Evolutionary conservation across 2,888 invertebrate species (phyloP), one percentile per base, ranked within the genome.

Genomic region (Coleophora deauratella): DNA sequence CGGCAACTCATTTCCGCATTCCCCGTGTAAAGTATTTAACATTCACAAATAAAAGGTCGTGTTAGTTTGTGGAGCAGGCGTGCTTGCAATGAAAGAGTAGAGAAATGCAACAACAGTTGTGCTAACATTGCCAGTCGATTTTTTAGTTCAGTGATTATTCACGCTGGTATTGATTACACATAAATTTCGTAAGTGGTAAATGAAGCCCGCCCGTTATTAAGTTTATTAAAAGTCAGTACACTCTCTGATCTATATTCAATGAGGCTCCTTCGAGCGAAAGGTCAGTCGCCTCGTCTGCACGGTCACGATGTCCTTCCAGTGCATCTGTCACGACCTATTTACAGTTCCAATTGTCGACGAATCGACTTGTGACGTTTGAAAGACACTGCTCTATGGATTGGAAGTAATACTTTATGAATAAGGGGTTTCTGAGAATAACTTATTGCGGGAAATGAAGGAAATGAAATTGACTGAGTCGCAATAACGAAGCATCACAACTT

Each of bases 281-380:
- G 77, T 82, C 77, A 79, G 59, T 79, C 66, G 68, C 79, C 80
- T 61, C 71, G 52, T 21, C 50, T 55, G 66, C 58, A 59, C 66
- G 65, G 72, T 72, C 76, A 76, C 75, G 72, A 74, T 72, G 72
- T 76, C 78, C 73, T 79, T 70, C 62, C 54, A 60, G 60, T 57
- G 61, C 63, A 61, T 59, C 63, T 59, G 72, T 76, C 78, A 79
- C 78, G 81, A 81, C 77, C 79, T 72, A 79, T 79, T 76, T 77
- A 77, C 75, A 62, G 72, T 69, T 67, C 62, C 72, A 59, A 77
- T 74, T 72, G 69, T 72, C 65, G 62, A 57, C 62, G 55, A 31
- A 11, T 10, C 48, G 51, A 48, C 42, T 53, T 43, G 50, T 49
- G 48, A 52, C 44, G 41, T 40, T 40, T 43, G 40, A 38, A 21